Evolutionary conservation across 2,888 invertebrate genomes (phyloP), one percentile per base, ranked within the genome.

Genomic region (Holacanthella duospinosa): DNA sequence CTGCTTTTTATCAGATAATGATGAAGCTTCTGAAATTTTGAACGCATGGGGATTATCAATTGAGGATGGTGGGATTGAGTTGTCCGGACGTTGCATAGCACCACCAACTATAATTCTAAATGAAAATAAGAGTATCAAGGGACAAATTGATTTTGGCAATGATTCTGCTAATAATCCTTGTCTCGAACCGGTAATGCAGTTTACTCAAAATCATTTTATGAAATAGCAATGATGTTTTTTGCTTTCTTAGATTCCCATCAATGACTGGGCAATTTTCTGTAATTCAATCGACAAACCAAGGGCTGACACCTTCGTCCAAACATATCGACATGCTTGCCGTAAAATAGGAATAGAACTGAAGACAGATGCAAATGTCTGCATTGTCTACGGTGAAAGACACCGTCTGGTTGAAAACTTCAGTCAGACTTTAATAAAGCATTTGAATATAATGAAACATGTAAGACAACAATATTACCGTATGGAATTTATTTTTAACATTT

Each of bases 41-140:
- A 75, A 78, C 0, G 84, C 84, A 55, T 96, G 95, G 95, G 93
- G 94, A 0, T 79, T 96, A 0, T 77, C 78, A 60, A 77, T 87
- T 28, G 82, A 81, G 0, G 28, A 28, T 6, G 80, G 82, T 1
- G 82, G 84, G 0, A 76, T 85, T 0, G 75, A 81, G 65, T 73
- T 90, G 0, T 75, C 78, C 0, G 91, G 85, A 0, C 79, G 91
- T 0, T 79, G 83, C 24, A 43, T 59, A 12, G 59, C 36, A 44
- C 24, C 48, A 16, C 48, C 48, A 4, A 9, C 6, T 48, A 48
- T 48, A 16, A 21, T 48, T n/a, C 12, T 48, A 16, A 21, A 21
- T 21, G n/a, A 48, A 16, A 21, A 21, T 21, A 4, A 4, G 4
- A 21, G 4, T 9, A n/a, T 48, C 4, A 21, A 9, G 21, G 21